phyloP scores from a whole-genome alignment of 2,113 vertebrate genomes.

The Plotosus lineatus region DNA sequence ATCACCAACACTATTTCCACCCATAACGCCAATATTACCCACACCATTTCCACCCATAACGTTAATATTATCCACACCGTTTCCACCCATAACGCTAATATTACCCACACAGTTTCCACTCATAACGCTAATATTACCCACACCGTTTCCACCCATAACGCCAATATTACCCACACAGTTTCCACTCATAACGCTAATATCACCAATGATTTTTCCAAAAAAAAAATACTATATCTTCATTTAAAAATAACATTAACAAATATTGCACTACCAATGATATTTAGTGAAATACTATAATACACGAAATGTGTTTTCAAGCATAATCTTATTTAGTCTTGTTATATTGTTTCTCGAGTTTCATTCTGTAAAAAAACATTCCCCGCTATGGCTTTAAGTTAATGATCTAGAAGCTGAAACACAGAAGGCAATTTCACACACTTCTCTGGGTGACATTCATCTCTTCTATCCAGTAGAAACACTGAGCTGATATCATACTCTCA shows the following conservation, averaged over 20 bases:
- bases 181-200: neutral
- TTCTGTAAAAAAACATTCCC: neutral
- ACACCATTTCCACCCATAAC: neutral
- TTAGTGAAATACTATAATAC: neutral
- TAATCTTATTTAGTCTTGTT: neutral
- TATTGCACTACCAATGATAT: neutral
- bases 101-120: neutral
- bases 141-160: neutral
- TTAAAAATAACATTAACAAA: too few relatives aligned
- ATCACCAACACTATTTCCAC: neutral
- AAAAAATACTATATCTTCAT: too few relatives aligned
- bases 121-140: neutral
- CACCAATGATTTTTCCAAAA: neutral
- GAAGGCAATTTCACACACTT: conserved; percentile 12
- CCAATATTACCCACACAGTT: neutral
- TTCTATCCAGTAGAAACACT: conserved; percentile 38
- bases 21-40: neutral
- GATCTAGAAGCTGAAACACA: conserved; percentile 19
- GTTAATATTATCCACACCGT: neutral
- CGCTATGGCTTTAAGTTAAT: conserved; percentile 10
- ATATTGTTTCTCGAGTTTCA: neutral
- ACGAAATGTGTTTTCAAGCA: neutral
- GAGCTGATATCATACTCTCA: conserved; percentile 12
- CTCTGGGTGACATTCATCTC: conserved; percentile 27
- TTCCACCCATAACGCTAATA: neutral